These are phyloP conservation scores for Hetaerina titia DNA, from an alignment of 2,888 invertebrate species.

Conservation along the genomic window DNA sequence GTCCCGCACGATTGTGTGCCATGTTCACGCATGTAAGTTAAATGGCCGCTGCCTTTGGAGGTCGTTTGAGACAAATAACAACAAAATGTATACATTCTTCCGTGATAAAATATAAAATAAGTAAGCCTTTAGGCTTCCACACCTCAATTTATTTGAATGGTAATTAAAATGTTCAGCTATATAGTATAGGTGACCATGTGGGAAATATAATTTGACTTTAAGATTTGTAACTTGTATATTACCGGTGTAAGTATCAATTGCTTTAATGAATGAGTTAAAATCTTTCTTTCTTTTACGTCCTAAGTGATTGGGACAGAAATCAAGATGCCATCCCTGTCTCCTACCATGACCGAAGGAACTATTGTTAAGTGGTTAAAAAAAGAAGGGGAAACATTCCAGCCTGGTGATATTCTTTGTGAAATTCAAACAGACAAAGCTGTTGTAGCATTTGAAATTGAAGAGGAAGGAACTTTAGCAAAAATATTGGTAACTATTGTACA, in stretches of 20 bases:
- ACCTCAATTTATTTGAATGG: conserved; percentile 33
- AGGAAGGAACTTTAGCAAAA: conserved; percentile 82
- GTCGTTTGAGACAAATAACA: conserved; percentile 45
- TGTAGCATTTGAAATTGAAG: conserved; percentile 81
- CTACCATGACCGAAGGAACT: conserved; percentile 83
- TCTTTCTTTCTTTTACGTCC: conserved; percentile 60
- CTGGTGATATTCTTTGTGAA: conserved; percentile 83
- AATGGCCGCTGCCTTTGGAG: conserved; percentile 57
- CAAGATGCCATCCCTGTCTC: conserved; percentile 82
- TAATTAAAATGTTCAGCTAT: not conserved
- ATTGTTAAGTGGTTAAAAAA: conserved; percentile 81
- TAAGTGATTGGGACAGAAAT: conserved; percentile 76
- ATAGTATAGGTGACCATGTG: not conserved
- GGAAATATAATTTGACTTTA: not conserved
- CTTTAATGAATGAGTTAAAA: not conserved
- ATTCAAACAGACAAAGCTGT: conserved; percentile 84
- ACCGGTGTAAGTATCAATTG: too few relatives aligned
- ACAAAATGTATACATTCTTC: conserved; percentile 52
- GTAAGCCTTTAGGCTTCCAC: conserved; percentile 32
- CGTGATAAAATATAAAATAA: conserved; percentile 15
- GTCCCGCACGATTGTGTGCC: not conserved
- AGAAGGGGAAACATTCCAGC: conserved; percentile 79
- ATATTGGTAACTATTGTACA: conserved; percentile 78
- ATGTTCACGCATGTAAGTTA: conserved; percentile 13
- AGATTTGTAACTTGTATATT: not conserved